phyloP scores from a whole-genome alignment of 2,888 invertebrate genomes.

The Zonitis immaculata region DNA sequence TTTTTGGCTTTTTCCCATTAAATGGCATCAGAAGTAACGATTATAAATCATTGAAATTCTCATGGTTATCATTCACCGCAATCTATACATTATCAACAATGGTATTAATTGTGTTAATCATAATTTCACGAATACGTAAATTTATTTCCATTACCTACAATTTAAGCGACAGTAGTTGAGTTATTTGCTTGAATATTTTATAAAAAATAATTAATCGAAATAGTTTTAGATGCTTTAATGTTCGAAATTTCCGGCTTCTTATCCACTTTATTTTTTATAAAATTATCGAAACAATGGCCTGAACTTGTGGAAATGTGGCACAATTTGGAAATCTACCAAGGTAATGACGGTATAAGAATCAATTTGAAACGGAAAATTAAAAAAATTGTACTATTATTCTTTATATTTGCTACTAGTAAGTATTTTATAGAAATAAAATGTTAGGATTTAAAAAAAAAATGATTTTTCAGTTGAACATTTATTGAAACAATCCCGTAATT shows the following conservation, averaged over 20 bases:
- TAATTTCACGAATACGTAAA: neutral
- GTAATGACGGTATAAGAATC: neutral
- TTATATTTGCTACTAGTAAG: neutral
- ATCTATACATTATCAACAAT: neutral
- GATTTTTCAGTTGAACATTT: conserved; percentile 11
- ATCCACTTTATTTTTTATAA: conserved; percentile 5
- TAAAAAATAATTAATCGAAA: no score
- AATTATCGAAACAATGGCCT: conserved; percentile 12
- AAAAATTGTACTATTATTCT: neutral
- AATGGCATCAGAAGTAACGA: neutral
- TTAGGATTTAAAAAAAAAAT: no score
- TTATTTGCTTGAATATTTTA: no score
- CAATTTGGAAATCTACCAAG: conserved; percentile 1
- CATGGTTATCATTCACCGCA: conserved; percentile 5
- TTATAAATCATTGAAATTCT: conserved; percentile 1
- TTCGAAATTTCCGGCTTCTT: neutral
- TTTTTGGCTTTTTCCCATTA: conserved; percentile 10
- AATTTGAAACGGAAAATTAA: conserved; percentile 5
- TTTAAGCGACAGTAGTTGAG: no score
- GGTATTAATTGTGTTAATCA: neutral
- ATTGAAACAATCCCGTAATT: neutral
- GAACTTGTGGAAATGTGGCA: conserved; percentile 6
- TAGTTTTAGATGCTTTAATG: neutral
- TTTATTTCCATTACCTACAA: no score
- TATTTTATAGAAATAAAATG: no score